A percentile compares a stretch with the other conserved stretches of the same genome.
phyloP scores from a whole-genome alignment of 2,797 vertebrate genomes.

The Cottoperca gobio region DNA sequence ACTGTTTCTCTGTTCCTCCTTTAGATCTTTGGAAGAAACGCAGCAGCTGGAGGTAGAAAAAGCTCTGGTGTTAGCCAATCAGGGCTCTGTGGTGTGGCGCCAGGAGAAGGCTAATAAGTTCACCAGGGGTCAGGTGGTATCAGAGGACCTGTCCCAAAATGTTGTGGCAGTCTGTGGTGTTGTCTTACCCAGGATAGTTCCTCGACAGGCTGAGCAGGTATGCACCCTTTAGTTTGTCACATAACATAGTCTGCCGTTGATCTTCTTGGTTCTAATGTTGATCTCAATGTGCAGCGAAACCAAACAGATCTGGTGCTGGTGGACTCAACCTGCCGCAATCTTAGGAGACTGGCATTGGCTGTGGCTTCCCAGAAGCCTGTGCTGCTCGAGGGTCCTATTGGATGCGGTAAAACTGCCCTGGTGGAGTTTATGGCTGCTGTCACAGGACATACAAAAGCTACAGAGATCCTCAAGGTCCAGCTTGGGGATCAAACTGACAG shows the following conservation, averaged over 20 bases:
- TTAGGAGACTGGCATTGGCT: constrained; percentile 93
- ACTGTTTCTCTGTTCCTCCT: not conserved
- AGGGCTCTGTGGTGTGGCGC: constrained; percentile 86
- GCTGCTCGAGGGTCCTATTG: constrained; percentile 95
- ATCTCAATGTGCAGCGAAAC: constrained; percentile 49
- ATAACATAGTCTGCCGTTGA: not conserved
- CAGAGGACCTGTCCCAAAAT: constrained; percentile 88
- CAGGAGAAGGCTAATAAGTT: constrained; percentile 86
- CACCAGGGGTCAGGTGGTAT: constrained; percentile 88
- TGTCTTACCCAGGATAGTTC: constrained; percentile 84
- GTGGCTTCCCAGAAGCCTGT: constrained; percentile 92
- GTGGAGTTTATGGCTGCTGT: constrained; percentile 91
- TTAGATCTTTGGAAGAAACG: constrained; percentile 91
- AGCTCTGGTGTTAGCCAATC: constrained; percentile 92
- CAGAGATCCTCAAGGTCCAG: constrained; percentile 95
- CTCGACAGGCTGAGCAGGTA: constrained; percentile 81
- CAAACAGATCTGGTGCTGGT: constrained; percentile 88
- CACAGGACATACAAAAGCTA: constrained; percentile 90
- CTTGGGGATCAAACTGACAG: constrained; percentile 99
- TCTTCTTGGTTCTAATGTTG: not conserved
- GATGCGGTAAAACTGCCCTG: constrained; percentile 95
- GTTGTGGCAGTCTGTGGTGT: constrained; percentile 94
- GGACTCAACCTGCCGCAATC: constrained; percentile 90
- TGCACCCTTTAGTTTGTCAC: not conserved
- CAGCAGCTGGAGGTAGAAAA: constrained; percentile 90